Conservation (phyloP, 64 coral and sea anemone species). For the Exaiptasia diaphana region DNA sequence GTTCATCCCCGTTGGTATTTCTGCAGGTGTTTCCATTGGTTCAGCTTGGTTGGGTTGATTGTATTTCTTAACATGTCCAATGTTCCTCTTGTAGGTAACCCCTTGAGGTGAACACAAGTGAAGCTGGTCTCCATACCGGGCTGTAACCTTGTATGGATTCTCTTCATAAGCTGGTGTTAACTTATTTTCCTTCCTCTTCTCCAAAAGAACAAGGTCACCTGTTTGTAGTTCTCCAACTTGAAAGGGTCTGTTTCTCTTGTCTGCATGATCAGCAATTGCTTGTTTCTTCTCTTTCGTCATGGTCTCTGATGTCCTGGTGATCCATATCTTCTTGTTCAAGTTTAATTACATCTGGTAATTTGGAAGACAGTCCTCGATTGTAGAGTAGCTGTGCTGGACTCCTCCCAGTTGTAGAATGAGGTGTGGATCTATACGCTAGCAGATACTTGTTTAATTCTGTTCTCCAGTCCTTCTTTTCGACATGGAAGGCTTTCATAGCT, state of each 20-base stretch:
- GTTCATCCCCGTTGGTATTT: too few species aligned
- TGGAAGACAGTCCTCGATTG: background rate
- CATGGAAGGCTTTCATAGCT: slow-evolving; percentile 15
- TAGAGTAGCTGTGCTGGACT: slow-evolving; percentile 17
- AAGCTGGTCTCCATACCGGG: slow-evolving; percentile 19
- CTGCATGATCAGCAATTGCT: slow-evolving; percentile 23
- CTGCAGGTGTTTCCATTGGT: too few species aligned
- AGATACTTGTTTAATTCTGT: slow-evolving; percentile 30
- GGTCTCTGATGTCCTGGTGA: background rate
- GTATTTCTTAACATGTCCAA: slow-evolving; percentile 13
- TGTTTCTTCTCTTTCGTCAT: background rate
- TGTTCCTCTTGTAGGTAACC: slow-evolving; percentile 7
- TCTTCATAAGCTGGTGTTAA: slow-evolving; percentile 11
- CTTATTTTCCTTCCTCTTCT: slow-evolving; percentile 59
- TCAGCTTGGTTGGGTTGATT: too few species aligned
- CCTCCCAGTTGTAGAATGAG: slow-evolving; percentile 18
- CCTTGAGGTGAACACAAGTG: slow-evolving; percentile 16
- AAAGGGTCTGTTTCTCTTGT: background rate
- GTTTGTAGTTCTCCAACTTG: background rate
- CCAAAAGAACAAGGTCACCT: slow-evolving; percentile 13
- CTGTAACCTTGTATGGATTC: background rate
- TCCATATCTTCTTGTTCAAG: background rate
- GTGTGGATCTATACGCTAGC: slow-evolving; percentile 13
- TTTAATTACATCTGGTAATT: slow-evolving; percentile 18
- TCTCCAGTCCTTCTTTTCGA: slow-evolving; percentile 27